Conservation (phyloP, 2,888 invertebrate species). For the Agonopterix arenella region DNA sequence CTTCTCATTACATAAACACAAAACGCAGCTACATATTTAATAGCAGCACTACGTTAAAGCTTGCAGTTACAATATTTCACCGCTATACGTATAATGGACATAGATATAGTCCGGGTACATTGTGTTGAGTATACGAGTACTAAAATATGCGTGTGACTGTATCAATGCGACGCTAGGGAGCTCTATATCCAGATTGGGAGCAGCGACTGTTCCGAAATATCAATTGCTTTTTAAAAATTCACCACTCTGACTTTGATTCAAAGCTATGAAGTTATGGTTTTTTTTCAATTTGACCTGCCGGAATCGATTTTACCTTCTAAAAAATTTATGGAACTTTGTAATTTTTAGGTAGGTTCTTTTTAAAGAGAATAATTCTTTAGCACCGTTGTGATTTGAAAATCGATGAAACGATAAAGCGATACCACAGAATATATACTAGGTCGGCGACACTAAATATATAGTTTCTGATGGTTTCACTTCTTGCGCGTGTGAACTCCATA, state of each 20-base stretch:
- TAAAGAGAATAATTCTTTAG: too few relatives aligned
- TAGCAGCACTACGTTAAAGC: background rate
- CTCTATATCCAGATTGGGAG: slow-evolving; percentile 31
- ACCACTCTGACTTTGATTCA: slow-evolving; percentile 13
- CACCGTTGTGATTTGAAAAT: too few relatives aligned
- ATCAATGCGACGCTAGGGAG: slow-evolving; percentile 31
- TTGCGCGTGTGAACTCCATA: too few relatives aligned
- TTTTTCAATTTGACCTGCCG: too few relatives aligned
- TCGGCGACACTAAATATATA: too few relatives aligned
- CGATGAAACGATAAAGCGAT: too few relatives aligned
- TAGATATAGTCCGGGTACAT: background rate
- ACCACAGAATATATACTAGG: too few relatives aligned
- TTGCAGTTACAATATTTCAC: slow-evolving; percentile 30
- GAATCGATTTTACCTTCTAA: too few relatives aligned
- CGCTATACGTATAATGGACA: slow-evolving; percentile 3
- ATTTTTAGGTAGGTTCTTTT: too few relatives aligned
- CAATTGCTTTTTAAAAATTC: slow-evolving; percentile 35
- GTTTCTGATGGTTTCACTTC: too few relatives aligned
- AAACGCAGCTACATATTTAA: background rate
- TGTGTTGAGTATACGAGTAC: slow-evolving; percentile 17
- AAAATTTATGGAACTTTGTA: too few relatives aligned
- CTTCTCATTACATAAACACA: background rate
- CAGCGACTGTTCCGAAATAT: slow-evolving; percentile 28
- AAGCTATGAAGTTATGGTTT: too few relatives aligned
- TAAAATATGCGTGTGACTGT: slow-evolving; percentile 34